Evolutionary conservation across 2,888 invertebrate species (phyloP).

Genomic region (Anagyrus pseudococci): DNA sequence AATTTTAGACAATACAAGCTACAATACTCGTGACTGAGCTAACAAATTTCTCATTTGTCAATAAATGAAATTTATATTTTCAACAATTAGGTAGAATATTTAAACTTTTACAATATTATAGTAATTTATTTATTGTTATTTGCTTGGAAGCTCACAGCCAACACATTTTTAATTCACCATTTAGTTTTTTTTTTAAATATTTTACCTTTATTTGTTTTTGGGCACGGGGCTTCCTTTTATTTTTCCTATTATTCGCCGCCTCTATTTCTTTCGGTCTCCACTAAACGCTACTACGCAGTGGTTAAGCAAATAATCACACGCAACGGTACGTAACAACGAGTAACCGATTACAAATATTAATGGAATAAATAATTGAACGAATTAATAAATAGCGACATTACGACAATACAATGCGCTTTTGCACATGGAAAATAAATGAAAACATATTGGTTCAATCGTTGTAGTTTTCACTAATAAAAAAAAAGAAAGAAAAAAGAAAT

Average conservation of each 20-base stretch:
- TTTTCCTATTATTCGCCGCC: constrained; percentile 19
- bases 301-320: constrained; percentile 33
- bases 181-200: constrained; percentile 47
- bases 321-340: constrained; percentile 15
- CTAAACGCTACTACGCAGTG: constrained; percentile 33
- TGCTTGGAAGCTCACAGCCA: constrained; percentile 63
- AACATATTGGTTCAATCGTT: too few relatives aligned
- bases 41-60: constrained; percentile 54
- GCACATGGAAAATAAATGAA: too few relatives aligned
- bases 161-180: constrained; percentile 56
- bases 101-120: constrained; percentile 57
- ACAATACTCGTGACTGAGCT: constrained; percentile 55
- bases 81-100: constrained; percentile 59
- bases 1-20: constrained; percentile 54
- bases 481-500: constrained; percentile 16
- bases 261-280: constrained; percentile 40
- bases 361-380: constrained; percentile 35
- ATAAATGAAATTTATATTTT: constrained; percentile 55
- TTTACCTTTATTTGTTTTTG: constrained; percentile 51
- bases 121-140: constrained; percentile 63
- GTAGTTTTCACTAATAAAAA: neutral
- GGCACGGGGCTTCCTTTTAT: constrained; percentile 50
- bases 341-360: constrained; percentile 29
- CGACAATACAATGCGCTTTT: constrained; percentile 9
- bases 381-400: constrained; percentile 34